phyloP scores from a whole-genome alignment of 2,797 vertebrate species.

The Octomys mimax region DNA sequence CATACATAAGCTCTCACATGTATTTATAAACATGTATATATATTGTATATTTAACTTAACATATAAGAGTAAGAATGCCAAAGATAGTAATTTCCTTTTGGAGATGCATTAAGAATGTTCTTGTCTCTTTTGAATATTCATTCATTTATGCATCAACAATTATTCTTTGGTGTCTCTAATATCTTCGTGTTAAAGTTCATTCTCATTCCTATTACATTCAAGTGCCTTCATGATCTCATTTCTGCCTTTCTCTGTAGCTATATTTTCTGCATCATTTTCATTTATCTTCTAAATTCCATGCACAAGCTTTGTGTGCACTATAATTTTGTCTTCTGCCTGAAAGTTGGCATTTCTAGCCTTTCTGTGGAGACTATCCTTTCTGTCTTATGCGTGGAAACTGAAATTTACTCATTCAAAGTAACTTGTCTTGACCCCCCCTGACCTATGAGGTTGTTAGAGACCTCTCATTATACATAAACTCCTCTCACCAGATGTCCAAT shows the following conservation, averaged over 20 bases:
- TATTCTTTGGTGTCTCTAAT: constrained; percentile 42
- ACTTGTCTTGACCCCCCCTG: neutral
- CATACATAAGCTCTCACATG: neutral
- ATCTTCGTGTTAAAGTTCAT: constrained; percentile 64
- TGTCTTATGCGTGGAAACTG: neutral
- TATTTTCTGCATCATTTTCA: constrained; percentile 29
- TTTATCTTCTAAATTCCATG: constrained; percentile 23
- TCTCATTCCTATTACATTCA: constrained; percentile 19
- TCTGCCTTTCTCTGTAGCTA: neutral
- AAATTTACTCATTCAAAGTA: constrained; percentile 60
- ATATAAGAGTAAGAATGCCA: neutral
- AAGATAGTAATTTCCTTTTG: constrained; percentile 24
- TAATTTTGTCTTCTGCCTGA: constrained; percentile 36
- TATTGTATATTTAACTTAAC: neutral
- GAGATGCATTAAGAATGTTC: neutral
- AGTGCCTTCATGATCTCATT: neutral
- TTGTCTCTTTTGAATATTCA: constrained; percentile 2
- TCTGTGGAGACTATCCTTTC: neutral
- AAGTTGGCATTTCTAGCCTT: constrained; percentile 36
- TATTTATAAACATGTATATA: fast-evolving
- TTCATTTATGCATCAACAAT: constrained; percentile 6
- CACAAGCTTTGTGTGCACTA: neutral
- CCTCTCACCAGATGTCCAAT: neutral
- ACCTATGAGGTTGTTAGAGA: constrained; percentile 34
- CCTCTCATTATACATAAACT: neutral